Evolutionary conservation across 2,888 invertebrate species (phyloP), one percentile per base, ranked within the genome.

Genomic region (Thera britannica): DNA sequence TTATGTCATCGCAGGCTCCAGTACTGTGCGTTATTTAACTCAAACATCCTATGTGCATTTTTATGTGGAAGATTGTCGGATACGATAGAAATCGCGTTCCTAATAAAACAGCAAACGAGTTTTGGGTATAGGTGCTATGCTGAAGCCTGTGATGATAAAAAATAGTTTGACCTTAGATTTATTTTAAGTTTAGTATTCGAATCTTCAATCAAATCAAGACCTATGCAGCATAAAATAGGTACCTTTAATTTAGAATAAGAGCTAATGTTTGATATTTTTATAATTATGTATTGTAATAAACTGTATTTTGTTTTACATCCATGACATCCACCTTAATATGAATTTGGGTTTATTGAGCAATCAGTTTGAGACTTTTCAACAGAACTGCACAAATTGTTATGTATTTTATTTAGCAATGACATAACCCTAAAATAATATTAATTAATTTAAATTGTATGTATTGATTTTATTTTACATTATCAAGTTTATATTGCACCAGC

Each of bases 271-370:
- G 48, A 23, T 64, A 56, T 58, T 62, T 54, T 46, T 62, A 46
- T 35, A 23, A 23, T 23, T 23, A 51, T 51, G 44, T 46, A 46
- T 46, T 54, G 35, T 52, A 62, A 62, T 61, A 48, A 62, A 64
- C 54, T 68, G 62, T 65, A 67, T 75, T 23, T 77, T 67, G 63
- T 66, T 62, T 55, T 55, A 76, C 67, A 74, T 72, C 80, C 80
- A 81, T 82, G 80, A 81, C 83, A 82, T 80, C 9, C 9, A 46
- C 23, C 23, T 23, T 46, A 46, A 8, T 2, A 46, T 34, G 2
- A 34, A 34, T 52, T 52, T 8, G 34, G 34, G 34, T 23, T 46
- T 46, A 4, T 4, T 51, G 23, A 2, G 7, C 6, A 2, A 51
- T 2, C 23, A 51, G 51, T 52, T 52, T 8, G 2, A 3, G 23